A percentile compares a stretch with the other conserved stretches of the same genome.
Evolutionary conservation across 2,888 invertebrate species (phyloP).

Genomic region (Troides oblongomaculatus): DNA sequence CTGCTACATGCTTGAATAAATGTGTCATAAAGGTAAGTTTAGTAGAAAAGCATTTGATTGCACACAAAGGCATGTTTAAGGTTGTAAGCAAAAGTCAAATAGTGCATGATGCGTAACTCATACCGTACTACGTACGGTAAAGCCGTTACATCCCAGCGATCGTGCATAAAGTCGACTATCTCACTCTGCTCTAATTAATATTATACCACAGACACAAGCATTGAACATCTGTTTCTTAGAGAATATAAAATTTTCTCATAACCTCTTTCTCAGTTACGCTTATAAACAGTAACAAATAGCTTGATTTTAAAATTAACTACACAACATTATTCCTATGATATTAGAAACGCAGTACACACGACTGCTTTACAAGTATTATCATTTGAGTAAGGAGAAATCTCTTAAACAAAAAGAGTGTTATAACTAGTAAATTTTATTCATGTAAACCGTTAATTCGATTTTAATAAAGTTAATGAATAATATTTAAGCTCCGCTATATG

Average conservation of each 20-base stretch:
- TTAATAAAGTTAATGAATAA: too few relatives aligned
- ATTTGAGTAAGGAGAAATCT: too few relatives aligned
- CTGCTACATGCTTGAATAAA: not conserved
- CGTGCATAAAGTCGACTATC: conserved; percentile 40
- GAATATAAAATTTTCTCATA: not conserved
- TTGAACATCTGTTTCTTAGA: conserved; percentile 5
- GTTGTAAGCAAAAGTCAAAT: conserved; percentile 19
- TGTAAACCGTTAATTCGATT: too few relatives aligned
- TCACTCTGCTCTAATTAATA: conserved; percentile 20
- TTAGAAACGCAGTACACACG: too few relatives aligned
- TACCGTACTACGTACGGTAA: conserved; percentile 48
- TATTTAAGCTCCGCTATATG: too few relatives aligned
- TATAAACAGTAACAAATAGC: too few relatives aligned
- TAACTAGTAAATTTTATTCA: too few relatives aligned
- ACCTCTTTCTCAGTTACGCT: not conserved
- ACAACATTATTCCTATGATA: too few relatives aligned
- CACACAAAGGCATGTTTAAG: not conserved
- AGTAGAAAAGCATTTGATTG: not conserved
- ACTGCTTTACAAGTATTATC: too few relatives aligned
- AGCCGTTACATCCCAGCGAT: conserved; percentile 48
- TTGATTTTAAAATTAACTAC: too few relatives aligned
- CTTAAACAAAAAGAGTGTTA: too few relatives aligned
- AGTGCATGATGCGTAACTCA: conserved; percentile 53
- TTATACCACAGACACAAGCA: conserved; percentile 3
- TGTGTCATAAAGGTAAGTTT: not conserved